Evolutionary conservation across 1,140 invertebrate species (phyloP).

Genomic region (Cardiocondyla obscurior): DNA sequence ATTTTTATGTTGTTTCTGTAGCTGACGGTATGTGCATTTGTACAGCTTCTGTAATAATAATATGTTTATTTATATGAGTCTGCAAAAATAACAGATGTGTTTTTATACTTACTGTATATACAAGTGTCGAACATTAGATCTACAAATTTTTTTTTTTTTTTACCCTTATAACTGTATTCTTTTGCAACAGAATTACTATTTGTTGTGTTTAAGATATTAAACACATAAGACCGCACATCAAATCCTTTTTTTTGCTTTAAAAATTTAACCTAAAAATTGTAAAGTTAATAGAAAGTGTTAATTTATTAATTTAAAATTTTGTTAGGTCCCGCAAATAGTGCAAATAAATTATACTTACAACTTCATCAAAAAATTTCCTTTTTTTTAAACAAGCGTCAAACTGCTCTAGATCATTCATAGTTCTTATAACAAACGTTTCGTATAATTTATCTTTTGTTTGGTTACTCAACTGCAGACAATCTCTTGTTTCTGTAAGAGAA

Average conservation of each 20-base stretch:
- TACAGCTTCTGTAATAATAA: background rate
- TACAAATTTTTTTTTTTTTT: background rate
- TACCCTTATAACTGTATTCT: background rate
- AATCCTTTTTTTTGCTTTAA: background rate
- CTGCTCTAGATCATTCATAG: too few relatives aligned
- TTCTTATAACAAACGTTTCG: too few relatives aligned
- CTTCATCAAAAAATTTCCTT: too few relatives aligned
- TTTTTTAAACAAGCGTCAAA: too few relatives aligned
- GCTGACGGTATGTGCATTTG: background rate
- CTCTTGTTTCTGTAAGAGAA: too few relatives aligned
- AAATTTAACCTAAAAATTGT: background rate
- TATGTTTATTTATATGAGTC: too few relatives aligned
- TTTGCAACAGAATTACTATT: background rate
- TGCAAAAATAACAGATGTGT: too few relatives aligned
- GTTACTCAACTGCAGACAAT: too few relatives aligned
- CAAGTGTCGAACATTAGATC: background rate
- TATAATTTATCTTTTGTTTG: too few relatives aligned
- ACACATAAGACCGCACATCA: background rate
- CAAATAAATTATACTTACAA: too few relatives aligned
- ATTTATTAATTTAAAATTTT: too few relatives aligned
- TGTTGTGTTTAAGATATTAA: background rate
- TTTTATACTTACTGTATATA: background rate
- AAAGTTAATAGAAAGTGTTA: background rate
- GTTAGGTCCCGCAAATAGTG: too few relatives aligned
- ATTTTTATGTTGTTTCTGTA: background rate